phyloP scores from a whole-genome alignment of 2,113 vertebrate genomes.

The Aphyosemion australe region DNA sequence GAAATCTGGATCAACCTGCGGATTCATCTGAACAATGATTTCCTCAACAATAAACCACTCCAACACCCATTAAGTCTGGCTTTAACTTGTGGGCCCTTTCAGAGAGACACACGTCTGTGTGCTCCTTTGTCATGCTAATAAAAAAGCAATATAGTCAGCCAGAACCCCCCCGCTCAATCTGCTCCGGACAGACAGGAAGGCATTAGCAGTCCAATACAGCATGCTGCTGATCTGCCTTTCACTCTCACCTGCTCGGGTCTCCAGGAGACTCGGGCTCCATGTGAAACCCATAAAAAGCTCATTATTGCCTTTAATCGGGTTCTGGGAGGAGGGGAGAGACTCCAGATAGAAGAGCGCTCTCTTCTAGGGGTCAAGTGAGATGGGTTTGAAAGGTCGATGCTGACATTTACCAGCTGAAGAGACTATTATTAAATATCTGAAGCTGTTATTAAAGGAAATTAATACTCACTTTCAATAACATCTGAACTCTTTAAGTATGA shows the following conservation, averaged over 20 bases:
- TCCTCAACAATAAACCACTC: constrained; percentile 39
- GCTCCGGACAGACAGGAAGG: constrained; percentile 21
- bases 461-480: neutral
- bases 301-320: constrained; percentile 48
- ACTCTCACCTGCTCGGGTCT: constrained; percentile 60
- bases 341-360: neutral
- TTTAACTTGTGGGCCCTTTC: constrained; percentile 46
- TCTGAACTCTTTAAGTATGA: neutral
- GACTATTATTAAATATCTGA: constrained; percentile 1
- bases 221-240: constrained; percentile 23
- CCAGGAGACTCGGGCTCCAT: constrained; percentile 25
- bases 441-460: neutral
- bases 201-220: constrained; percentile 65
- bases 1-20: constrained; percentile 42
- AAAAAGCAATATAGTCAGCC: constrained; percentile 48
- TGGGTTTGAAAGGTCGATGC: constrained; percentile 24
- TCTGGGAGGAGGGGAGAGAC: constrained; percentile 8
- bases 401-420: constrained; percentile 15
- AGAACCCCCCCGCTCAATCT: constrained; percentile 46
- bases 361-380: constrained; percentile 24
- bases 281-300: constrained; percentile 41
- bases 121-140: constrained; percentile 70
- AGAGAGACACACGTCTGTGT: constrained; percentile 55
- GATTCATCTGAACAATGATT: constrained; percentile 43
- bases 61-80: constrained; percentile 58